These are phyloP conservation scores for Meda fulgida DNA, from an alignment of 2,797 vertebrate genomes.

Conservation along the genomic window DNA sequence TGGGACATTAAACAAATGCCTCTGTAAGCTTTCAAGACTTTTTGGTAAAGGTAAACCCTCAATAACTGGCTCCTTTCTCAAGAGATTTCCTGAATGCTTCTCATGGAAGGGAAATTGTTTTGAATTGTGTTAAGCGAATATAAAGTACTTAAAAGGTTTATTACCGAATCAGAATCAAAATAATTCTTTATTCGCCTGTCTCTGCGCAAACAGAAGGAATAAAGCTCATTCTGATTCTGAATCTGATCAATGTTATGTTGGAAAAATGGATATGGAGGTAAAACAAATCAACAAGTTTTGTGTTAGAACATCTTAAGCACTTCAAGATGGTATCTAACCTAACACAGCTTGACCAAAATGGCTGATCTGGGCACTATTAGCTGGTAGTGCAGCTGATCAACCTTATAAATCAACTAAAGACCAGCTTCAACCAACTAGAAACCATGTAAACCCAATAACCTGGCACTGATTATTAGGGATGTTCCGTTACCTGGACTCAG, in stretches of 20 bases:
- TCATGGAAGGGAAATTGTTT: not conserved
- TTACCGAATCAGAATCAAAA: not conserved
- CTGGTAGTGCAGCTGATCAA: not conserved
- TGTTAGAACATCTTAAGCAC: not conserved
- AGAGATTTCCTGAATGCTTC: not conserved
- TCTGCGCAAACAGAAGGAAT: not conserved
- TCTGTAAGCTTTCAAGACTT: constrained; percentile 38
- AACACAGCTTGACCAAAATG: not conserved
- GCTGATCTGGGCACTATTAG: not conserved
- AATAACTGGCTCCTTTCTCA: not conserved
- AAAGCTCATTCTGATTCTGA: not conserved
- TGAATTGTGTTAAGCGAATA: not conserved
- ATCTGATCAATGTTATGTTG: not conserved
- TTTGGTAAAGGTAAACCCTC: not conserved
- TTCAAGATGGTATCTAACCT: not conserved
- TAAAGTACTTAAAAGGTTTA: not conserved
- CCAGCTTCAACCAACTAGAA: not conserved
- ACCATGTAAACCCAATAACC: not conserved
- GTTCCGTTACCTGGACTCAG: too few species aligned
- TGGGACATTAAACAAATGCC: constrained; percentile 27
- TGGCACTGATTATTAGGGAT: too few species aligned
- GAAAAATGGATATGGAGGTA: not conserved
- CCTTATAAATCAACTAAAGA: not conserved
- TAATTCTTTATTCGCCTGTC: too few species aligned
- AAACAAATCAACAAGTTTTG: not conserved